Conservation (phyloP, 2,888 invertebrate genomes). For the Lycia hirtaria region DNA sequence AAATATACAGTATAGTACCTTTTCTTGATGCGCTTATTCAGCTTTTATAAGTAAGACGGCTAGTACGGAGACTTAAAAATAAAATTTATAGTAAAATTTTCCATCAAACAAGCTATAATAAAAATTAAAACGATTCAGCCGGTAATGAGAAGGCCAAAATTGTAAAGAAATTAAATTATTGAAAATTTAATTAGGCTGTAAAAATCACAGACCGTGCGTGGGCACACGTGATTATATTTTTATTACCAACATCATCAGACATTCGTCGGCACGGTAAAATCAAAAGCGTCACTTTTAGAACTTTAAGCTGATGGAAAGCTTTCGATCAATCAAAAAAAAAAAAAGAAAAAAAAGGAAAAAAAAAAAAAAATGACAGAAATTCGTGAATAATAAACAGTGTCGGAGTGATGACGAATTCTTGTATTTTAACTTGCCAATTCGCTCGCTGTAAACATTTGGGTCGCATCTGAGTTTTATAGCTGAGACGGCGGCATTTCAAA, state of each 20-base stretch:
- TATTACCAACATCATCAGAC: neutral
- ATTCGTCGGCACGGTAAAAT: neutral
- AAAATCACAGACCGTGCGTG: slow-evolving; percentile 30
- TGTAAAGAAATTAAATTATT: neutral
- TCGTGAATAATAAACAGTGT: slow-evolving; percentile 2
- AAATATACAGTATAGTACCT: too few relatives aligned
- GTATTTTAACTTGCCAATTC: slow-evolving; percentile 10
- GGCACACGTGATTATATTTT: neutral
- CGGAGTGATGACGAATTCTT: neutral
- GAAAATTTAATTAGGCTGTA: slow-evolving; percentile 17
- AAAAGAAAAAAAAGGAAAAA: too few relatives aligned
- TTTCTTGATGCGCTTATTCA: too few relatives aligned
- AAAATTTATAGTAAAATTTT: too few relatives aligned
- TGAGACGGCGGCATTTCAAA: slow-evolving; percentile 52
- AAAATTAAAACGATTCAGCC: neutral
- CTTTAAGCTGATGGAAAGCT: slow-evolving; percentile 1
- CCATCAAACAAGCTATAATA: too few relatives aligned
- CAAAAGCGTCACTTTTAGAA: neutral
- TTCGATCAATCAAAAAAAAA: slow-evolving; percentile 2
- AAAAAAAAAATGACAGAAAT: too few relatives aligned
- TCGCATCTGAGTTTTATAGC: slow-evolving; percentile 51
- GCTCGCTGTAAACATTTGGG: slow-evolving; percentile 37
- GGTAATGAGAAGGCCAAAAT: neutral
- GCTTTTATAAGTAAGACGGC: too few relatives aligned
- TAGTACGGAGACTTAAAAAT: too few relatives aligned